These are phyloP conservation scores for Oryzias curvinotus DNA, from an alignment of 2,113 vertebrate genomes.

Conservation along the genomic window DNA sequence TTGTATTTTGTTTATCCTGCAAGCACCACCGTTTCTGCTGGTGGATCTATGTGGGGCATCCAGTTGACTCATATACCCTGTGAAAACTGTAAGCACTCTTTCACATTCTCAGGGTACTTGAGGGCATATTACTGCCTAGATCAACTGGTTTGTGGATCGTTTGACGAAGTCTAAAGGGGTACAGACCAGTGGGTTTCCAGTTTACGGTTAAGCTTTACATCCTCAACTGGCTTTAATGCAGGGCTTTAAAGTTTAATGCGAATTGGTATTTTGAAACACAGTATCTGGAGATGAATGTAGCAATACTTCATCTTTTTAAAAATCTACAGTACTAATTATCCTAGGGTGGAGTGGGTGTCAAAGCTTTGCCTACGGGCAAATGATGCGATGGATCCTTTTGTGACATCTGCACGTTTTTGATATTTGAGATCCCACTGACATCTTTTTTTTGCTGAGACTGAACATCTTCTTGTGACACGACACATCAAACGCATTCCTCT, in stretches of 20 bases:
- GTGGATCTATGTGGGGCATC: too few relatives aligned
- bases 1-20: too few relatives aligned
- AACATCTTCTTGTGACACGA: constrained; percentile 35
- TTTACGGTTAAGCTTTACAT: too few relatives aligned
- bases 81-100: too few relatives aligned
- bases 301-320: constrained; percentile 36
- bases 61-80: too few relatives aligned
- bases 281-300: constrained; percentile 37
- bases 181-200: too few relatives aligned
- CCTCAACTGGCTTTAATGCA: too few relatives aligned
- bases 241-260: background rate
- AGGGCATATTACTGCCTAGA: too few relatives aligned
- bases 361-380: constrained; percentile 30
- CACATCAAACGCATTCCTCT: constrained; percentile 59
- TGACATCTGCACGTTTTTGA: constrained; percentile 56
- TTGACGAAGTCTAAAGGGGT: too few relatives aligned
- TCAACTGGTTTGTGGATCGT: too few relatives aligned
- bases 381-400: constrained; percentile 52
- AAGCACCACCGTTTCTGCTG: too few relatives aligned
- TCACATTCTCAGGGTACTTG: too few relatives aligned
- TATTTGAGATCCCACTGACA: constrained; percentile 54
- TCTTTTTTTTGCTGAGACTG: constrained; percentile 36
- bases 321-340: constrained; percentile 39
- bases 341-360: constrained; percentile 14
- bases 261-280: constrained; percentile 7